phyloP scores from a whole-genome alignment of 2,888 invertebrate genomes.

The Leucophenga montana region DNA sequence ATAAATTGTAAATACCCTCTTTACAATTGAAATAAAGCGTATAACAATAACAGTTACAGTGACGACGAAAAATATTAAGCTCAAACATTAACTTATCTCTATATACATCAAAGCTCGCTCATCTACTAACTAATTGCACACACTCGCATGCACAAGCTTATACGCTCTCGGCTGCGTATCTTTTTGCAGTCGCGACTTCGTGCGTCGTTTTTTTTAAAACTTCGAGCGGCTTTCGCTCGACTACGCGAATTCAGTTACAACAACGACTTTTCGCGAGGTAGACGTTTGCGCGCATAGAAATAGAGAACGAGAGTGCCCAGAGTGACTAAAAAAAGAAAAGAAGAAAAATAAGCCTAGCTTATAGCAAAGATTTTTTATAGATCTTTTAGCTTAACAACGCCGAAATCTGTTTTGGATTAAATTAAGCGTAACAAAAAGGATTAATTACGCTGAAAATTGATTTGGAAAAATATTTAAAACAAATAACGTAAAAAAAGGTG shows the following conservation, averaged over 20 bases:
- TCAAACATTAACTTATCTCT: no score
- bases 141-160: not conserved
- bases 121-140: not conserved
- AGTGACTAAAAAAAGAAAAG: conserved; percentile 18
- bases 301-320: conserved; percentile 18
- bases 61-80: no score
- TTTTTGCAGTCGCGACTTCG: no score
- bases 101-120: conserved; percentile 46
- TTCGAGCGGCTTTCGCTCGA: conserved; percentile 37
- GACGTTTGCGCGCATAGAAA: conserved; percentile 55
- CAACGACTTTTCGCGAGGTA: conserved; percentile 67
- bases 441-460: not conserved
- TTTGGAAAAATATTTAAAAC: not conserved
- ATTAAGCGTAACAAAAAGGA: conserved; percentile 14
- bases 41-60: no score
- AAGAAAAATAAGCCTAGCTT: not conserved
- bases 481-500: conserved; percentile 5
- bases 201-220: no score
- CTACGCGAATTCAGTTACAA: conserved; percentile 61
- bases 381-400: not conserved
- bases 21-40: no score
- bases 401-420: not conserved
- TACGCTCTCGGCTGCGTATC: not conserved
- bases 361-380: not conserved
- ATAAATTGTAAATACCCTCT: no score